phyloP scores from a whole-genome alignment of 2,113 vertebrate species.

The Zapornia atra region DNA sequence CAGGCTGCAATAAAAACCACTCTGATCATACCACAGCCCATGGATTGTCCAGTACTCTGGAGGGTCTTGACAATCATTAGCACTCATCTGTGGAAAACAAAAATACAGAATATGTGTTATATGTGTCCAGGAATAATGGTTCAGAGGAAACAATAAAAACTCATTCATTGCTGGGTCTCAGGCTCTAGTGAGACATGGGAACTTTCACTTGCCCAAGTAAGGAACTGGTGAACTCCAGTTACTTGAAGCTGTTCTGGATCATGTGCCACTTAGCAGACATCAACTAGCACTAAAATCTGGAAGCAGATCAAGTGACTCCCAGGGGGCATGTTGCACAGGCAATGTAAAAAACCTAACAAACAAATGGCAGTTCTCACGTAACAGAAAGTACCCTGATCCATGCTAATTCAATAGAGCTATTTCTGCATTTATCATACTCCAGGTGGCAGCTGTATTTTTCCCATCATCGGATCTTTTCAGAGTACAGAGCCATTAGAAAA shows the following conservation, averaged over 20 bases:
- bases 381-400: background rate
- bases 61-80: slow-evolving; percentile 62
- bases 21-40: slow-evolving; percentile 73
- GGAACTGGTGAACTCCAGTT: background rate
- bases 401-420: background rate
- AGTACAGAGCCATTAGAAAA: background rate
- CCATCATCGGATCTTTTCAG: background rate
- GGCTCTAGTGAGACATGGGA: background rate
- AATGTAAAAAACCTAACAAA: background rate
- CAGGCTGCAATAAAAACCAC: background rate
- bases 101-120: background rate
- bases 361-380: background rate
- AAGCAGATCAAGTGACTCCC: background rate
- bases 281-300: background rate
- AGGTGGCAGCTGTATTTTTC: background rate
- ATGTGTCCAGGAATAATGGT: background rate
- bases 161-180: background rate
- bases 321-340: background rate
- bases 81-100: slow-evolving; percentile 56
- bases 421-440: background rate
- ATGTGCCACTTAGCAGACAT: background rate
- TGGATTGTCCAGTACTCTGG: slow-evolving; percentile 82
- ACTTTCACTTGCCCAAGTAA: background rate
- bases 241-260: background rate
- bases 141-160: background rate